A percentile compares a stretch with the other conserved stretches of the same genome.
Evolutionary conservation across 2,113 vertebrate species (phyloP).

Genomic region (Lichenostomus cassidix): DNA sequence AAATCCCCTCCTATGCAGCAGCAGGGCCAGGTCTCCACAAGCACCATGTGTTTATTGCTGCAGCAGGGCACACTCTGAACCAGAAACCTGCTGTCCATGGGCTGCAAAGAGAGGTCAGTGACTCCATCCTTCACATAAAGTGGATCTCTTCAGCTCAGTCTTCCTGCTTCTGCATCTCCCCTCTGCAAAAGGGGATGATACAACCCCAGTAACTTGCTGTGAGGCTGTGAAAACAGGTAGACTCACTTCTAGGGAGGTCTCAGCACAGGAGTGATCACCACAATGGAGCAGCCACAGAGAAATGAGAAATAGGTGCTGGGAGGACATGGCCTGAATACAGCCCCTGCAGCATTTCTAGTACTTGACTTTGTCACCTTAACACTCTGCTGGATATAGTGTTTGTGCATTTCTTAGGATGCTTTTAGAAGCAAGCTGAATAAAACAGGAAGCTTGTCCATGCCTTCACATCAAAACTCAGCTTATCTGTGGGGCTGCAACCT

Average conservation of each 20-base stretch:
- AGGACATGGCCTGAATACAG: background rate
- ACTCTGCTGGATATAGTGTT: background rate
- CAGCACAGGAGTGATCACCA: background rate
- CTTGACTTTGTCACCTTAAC: constrained; percentile 21
- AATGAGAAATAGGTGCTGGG: background rate
- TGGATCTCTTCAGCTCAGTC: background rate
- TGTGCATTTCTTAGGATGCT: background rate
- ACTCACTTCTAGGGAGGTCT: background rate
- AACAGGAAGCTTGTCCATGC: constrained; percentile 18
- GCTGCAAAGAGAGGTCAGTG: background rate
- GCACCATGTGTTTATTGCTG: accelerated
- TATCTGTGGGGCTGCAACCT: background rate
- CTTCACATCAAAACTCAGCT: constrained; percentile 12
- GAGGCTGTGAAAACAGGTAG: background rate
- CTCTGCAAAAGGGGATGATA: background rate
- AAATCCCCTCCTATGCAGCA: background rate
- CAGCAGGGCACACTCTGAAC: background rate
- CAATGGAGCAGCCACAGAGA: background rate
- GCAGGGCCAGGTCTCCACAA: background rate
- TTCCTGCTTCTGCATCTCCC: background rate
- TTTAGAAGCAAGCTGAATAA: constrained; percentile 32
- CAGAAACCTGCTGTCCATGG: background rate
- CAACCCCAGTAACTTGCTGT: background rate
- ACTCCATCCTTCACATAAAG: background rate
- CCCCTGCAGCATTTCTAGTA: background rate